Base-by-base conservation (phyloP, 2,113 vertebrate genomes). In the Halcyon malimbica region DNA sequence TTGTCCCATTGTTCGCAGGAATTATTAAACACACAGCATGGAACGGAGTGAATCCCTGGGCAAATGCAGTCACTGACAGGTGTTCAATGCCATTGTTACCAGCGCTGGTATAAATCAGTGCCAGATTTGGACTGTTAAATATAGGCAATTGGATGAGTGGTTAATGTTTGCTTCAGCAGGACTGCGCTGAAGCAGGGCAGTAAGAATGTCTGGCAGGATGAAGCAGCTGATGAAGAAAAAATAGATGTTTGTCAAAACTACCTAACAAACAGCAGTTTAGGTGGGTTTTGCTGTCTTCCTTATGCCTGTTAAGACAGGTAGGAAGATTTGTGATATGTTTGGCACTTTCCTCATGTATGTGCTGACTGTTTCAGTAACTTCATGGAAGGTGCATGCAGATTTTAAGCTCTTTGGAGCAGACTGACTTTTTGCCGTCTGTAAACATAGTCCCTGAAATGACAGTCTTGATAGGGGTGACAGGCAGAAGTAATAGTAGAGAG, bases 11-110 rank as follows among this genome's bases (percentile, higher is more conserved):
- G 95, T 96, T 97, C 1, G 0, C 54, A 19, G 77, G 89, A 73
- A 54, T 92, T 86, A 26, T 80, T 76, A 91, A 95, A 92, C 57
- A 73, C 62, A 3, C 35, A 20, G 13, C 50, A 12, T 33, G 86
- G 92, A 85, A 92, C 31, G 5, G 69, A 87, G 92, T 1, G 87
- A 89, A 94, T 87, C 95, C 95, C 94, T 89, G 91, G 92, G 94
- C 92, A 95, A 57, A 94, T 91, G 86, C 50, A 94, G 91, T 91
- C 92, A 84, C 69, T 4, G 57, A 54, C 96, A 96, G 95, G 90
- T 95, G 94, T 89, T 90, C 62, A 28, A 17, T 69, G 83, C 91
- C 92, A 96, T 96, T 96, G 96, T 94, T 95, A 94, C 31, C 81
- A 89, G 81, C 2, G 3, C 81, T 93, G 90, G 90, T 56, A 13